Base-by-base conservation (phyloP, 2,113 vertebrate species). In the Larimichthys polyactis region DNA sequence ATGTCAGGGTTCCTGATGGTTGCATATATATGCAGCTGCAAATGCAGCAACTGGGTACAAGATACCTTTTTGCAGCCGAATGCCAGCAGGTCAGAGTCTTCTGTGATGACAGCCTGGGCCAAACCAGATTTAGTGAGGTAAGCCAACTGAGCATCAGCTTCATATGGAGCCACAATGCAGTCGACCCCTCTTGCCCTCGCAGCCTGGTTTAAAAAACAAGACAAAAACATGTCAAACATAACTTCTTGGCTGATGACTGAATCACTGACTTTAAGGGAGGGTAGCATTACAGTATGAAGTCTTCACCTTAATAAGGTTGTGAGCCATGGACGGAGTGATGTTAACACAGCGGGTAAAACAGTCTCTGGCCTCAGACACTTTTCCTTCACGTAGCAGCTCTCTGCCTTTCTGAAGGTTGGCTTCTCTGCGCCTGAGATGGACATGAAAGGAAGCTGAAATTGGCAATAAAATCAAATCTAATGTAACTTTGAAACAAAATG, bases 61-160 rank as follows among this genome's bases (percentile, higher is more conserved):
- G 1, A 12, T 86, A 99, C 98, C 96, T 97, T 99, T 92, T 97
- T 99, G 89, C 98, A 99, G 85, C 98, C 98, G 75, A 99, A 99
- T 5, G 98, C 97, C 64, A 99, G 94, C 78, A 99, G 96, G 83
- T 99, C 98, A 0, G 98, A 99, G 86, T 99, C 98, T 86, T 99
- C 98, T 0, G 98, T 99, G 90, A 99, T 96, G 73, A 99, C 94
- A 3, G 97, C 98, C 70, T 99, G 96, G 17, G 96, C 98, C 8
- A 98, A 91, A 11, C 96, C 97, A n/a, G 51, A 90, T 85, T 96
- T 99, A 82, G 96, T 98, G n/a, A 99, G 95, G 74, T 96, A 98
- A 57, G 98, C 97, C 92, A 99, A 20, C 91, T 99, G 98, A 27
- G 98, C 97, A 78, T 99, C 98, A 0, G 98, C 98, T 94, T 99